Conservation (phyloP, 2,797 vertebrate genomes). For the Sebastiscus albofasciatus region DNA sequence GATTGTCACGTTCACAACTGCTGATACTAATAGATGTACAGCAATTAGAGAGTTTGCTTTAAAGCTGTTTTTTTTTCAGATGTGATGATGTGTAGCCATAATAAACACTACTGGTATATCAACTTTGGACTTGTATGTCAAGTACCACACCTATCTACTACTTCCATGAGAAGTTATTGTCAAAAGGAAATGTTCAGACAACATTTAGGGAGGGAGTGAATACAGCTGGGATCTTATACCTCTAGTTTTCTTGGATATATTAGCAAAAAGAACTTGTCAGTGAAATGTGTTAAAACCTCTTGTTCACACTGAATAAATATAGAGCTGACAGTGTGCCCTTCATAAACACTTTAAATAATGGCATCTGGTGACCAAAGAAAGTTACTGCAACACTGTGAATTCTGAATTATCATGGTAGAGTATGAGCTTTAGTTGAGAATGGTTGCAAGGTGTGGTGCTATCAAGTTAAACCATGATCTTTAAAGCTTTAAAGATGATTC, state of each 20-base stretch:
- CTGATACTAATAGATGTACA: rapidly evolving
- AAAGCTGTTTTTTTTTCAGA: not conserved
- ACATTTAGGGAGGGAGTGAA: not conserved
- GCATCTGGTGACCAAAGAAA: not conserved
- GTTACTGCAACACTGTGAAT: not conserved
- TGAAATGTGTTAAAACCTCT: not conserved
- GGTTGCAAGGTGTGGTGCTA: not conserved
- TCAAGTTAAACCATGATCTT: not conserved
- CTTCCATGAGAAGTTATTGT: not conserved
- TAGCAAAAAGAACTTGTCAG: rapidly evolving
- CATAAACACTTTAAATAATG: not conserved
- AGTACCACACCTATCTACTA: not conserved
- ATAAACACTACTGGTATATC: not conserved
- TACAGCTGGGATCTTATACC: not conserved
- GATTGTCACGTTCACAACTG: not conserved
- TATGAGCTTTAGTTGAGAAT: not conserved
- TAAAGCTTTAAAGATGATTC: not conserved
- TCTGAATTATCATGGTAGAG: not conserved
- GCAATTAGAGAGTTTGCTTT: not conserved
- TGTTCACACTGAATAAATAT: not conserved
- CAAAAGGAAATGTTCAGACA: not conserved
- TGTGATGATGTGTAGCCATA: not conserved
- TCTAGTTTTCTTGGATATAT: not conserved
- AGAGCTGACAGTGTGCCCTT: not conserved
- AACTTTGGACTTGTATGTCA: not conserved